These are phyloP conservation scores for Todus mexicanus DNA, from an alignment of 2,797 vertebrate genomes.

Conservation along the genomic window DNA sequence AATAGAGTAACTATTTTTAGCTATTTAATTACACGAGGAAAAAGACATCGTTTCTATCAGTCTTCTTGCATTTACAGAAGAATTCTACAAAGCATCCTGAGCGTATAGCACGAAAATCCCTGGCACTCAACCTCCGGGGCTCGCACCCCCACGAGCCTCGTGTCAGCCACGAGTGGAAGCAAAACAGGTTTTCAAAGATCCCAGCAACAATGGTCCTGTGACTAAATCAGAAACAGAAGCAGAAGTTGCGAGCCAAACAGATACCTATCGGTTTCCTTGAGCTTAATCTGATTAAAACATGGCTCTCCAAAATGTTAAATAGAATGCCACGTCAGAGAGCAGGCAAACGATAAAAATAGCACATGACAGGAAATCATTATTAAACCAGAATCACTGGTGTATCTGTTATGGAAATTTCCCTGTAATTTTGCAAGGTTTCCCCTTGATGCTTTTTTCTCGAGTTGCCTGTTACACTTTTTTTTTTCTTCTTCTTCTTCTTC, in stretches of 20 bases:
- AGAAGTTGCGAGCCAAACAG: conserved; percentile 74
- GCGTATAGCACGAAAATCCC: conserved; percentile 38
- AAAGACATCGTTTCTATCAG: conserved; percentile 41
- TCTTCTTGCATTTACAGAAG: conserved; percentile 63
- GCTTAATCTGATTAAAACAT: conserved; percentile 82
- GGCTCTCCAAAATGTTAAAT: conserved; percentile 74
- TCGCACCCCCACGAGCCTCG: conserved; percentile 38
- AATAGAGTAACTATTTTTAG: conserved; percentile 67
- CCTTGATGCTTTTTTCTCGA: conserved; percentile 54
- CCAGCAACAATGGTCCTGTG: conserved; percentile 74
- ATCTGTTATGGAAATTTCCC: conserved; percentile 76
- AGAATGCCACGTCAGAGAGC: conserved; percentile 73
- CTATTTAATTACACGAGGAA: conserved; percentile 43
- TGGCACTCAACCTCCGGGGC: conserved; percentile 51
- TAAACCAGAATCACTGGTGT: conserved; percentile 70
- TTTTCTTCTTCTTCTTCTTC: background rate
- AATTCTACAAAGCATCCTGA: conserved; percentile 10
- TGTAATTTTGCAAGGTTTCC: conserved; percentile 71
- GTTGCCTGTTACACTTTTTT: background rate
- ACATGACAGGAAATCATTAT: conserved; percentile 75
- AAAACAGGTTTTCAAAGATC: conserved; percentile 72
- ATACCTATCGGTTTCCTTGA: conserved; percentile 79
- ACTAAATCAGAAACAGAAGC: conserved; percentile 84
- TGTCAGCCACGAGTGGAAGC: conserved; percentile 59
- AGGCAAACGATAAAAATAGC: conserved; percentile 74